Percentiles rank a stretch among this genome's conserved stretches.
Evolutionary conservation across 2,888 invertebrate genomes (phyloP).

Genomic region (Leucania comma): DNA sequence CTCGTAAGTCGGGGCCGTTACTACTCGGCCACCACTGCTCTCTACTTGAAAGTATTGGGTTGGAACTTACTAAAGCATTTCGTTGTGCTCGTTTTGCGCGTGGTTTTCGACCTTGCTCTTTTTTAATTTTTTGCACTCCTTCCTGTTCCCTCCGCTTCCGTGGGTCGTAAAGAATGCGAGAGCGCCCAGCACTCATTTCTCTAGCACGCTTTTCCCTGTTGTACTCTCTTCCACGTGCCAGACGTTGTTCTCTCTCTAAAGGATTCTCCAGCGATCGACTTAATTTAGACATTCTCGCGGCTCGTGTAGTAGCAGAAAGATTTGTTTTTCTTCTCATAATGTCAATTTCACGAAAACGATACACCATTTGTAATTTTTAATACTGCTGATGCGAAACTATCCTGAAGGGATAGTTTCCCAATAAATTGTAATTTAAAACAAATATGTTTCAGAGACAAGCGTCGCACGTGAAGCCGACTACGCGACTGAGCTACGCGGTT

Average conservation of each 20-base stretch:
- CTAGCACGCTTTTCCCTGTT: too few species aligned
- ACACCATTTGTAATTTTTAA: too few species aligned
- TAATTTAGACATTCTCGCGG: background rate
- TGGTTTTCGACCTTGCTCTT: too few species aligned
- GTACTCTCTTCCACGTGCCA: background rate
- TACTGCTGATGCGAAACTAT: background rate
- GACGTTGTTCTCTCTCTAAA: slow-evolving; percentile 5
- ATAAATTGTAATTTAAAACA: background rate
- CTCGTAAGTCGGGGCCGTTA: too few species aligned
- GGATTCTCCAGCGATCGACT: slow-evolving; percentile 15
- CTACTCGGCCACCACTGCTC: too few species aligned
- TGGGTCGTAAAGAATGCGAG: background rate
- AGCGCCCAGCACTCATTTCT: too few species aligned
- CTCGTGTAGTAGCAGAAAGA: background rate
- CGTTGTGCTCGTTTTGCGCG: background rate
- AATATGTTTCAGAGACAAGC: background rate
- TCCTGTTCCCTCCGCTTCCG: background rate
- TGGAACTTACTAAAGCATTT: slow-evolving; percentile 9
- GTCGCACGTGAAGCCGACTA: background rate
- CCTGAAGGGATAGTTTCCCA: background rate
- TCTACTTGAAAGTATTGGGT: slow-evolving; percentile 2
- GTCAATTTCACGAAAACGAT: background rate
- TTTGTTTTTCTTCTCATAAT: background rate
- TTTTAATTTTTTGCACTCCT: background rate
- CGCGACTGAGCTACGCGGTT: background rate